Conservation (phyloP, 2,113 vertebrate genomes). For the Mustelus asterias region DNA sequence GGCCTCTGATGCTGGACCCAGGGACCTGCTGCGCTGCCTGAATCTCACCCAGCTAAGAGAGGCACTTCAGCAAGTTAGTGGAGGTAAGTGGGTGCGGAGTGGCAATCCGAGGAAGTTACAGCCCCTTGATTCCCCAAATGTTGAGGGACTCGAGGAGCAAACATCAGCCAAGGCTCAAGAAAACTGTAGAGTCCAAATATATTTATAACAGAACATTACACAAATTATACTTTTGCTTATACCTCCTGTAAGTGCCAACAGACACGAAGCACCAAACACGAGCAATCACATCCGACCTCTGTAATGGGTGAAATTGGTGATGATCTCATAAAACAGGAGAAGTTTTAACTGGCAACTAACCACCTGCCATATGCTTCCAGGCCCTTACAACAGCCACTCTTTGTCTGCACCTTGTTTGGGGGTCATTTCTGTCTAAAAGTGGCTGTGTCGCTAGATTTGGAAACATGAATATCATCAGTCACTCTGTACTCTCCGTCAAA, state of each 20-base stretch:
- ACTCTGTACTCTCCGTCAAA: neutral
- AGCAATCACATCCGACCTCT: neutral
- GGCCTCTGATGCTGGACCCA: too few relatives aligned
- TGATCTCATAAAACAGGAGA: neutral
- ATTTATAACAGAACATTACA: neutral
- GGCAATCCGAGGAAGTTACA: too few relatives aligned
- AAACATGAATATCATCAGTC: neutral
- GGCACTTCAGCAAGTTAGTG: too few relatives aligned
- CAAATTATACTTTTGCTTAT: neutral
- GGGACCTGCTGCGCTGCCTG: too few relatives aligned
- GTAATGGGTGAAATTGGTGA: neutral
- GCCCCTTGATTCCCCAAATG: neutral
- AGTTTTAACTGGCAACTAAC: neutral
- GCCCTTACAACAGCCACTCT: neutral
- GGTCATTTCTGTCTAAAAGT: neutral
- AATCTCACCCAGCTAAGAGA: too few relatives aligned
- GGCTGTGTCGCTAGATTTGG: neutral
- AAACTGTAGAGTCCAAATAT: neutral
- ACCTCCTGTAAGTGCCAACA: neutral
- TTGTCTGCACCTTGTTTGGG: neutral
- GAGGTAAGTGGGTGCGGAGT: too few relatives aligned
- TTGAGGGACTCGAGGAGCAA: neutral
- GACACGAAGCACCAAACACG: neutral
- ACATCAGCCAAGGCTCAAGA: neutral
- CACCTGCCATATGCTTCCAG: neutral